A percentile compares a stretch with the other conserved stretches of the same genome.
phyloP scores from a whole-genome alignment of 2,113 vertebrate genomes.

The Pteruthius melanotis region DNA sequence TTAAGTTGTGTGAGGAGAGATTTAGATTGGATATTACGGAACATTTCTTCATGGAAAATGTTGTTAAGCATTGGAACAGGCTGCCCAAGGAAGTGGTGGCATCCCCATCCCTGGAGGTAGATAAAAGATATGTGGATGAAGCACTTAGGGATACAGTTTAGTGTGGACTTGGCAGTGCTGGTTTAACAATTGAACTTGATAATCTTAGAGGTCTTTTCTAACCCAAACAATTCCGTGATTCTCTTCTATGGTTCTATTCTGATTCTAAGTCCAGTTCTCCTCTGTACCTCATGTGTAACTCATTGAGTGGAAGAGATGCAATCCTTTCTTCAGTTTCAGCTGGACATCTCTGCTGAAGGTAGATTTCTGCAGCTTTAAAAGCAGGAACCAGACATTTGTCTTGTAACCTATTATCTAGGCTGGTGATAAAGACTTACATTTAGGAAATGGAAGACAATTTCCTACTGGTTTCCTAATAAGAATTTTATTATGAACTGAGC shows the following conservation, averaged over 20 bases:
- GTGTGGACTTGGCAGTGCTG: background rate
- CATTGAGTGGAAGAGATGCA: background rate
- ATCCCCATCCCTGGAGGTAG: background rate
- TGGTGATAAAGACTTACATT: background rate
- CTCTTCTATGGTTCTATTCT: background rate
- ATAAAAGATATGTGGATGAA: background rate
- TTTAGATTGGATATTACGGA: background rate
- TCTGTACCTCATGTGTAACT: background rate
- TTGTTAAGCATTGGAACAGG: background rate
- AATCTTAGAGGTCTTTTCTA: background rate
- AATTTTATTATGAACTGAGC: background rate
- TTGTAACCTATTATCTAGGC: background rate
- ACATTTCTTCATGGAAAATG: background rate
- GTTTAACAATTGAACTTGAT: accelerated
- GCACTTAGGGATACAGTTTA: background rate
- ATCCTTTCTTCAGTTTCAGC: background rate
- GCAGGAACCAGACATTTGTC: background rate
- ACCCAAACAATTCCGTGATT: background rate
- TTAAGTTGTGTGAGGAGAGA: background rate
- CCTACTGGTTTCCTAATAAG: background rate
- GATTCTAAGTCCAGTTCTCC: background rate
- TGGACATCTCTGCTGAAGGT: background rate
- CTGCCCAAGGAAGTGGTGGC: background rate
- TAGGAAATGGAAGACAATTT: background rate
- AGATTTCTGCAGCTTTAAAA: background rate